Conservation (phyloP, 2,113 vertebrate genomes). For the Nerophis lumbriciformis region DNA sequence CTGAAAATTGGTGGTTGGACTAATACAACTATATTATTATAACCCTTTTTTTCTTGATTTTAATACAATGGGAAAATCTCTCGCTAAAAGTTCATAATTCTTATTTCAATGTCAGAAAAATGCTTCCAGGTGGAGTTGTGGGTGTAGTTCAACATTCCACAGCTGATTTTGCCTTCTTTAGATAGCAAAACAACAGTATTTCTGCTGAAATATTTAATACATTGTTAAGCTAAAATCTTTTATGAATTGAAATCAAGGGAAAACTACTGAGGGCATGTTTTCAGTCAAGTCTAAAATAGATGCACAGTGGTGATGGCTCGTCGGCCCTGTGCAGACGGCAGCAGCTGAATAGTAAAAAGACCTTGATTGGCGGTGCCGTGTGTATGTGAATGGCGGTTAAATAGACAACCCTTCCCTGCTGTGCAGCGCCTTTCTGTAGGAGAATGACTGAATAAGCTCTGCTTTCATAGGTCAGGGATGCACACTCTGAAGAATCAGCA, state of each 20-base stretch:
- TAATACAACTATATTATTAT: no score
- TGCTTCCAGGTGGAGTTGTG: not conserved
- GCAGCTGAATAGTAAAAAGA: slow-evolving; percentile 40
- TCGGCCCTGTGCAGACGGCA: slow-evolving; percentile 23
- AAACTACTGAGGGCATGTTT: slow-evolving; percentile 6
- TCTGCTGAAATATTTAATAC: not conserved
- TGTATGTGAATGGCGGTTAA: slow-evolving; percentile 58
- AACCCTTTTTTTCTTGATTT: no score
- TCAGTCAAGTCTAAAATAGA: slow-evolving; percentile 31
- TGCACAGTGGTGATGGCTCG: slow-evolving; percentile 28
- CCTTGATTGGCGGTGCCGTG: slow-evolving; percentile 46
- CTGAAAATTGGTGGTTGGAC: no score
- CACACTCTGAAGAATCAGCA: slow-evolving; percentile 72
- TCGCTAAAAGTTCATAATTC: not conserved
- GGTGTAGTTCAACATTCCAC: not conserved
- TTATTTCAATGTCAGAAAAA: not conserved
- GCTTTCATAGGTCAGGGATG: slow-evolving; percentile 74
- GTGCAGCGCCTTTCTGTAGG: slow-evolving; percentile 56
- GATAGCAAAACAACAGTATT: not conserved
- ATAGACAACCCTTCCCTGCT: slow-evolving; percentile 62
- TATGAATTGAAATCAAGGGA: not conserved
- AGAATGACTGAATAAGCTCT: slow-evolving; percentile 68
- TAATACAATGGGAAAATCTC: not conserved
- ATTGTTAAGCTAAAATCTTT: not conserved
- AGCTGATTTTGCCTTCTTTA: no score